phyloP scores from a whole-genome alignment of 37 sponge, comb jelly and placozoan species.

The Diacarnus erythraeanus region DNA sequence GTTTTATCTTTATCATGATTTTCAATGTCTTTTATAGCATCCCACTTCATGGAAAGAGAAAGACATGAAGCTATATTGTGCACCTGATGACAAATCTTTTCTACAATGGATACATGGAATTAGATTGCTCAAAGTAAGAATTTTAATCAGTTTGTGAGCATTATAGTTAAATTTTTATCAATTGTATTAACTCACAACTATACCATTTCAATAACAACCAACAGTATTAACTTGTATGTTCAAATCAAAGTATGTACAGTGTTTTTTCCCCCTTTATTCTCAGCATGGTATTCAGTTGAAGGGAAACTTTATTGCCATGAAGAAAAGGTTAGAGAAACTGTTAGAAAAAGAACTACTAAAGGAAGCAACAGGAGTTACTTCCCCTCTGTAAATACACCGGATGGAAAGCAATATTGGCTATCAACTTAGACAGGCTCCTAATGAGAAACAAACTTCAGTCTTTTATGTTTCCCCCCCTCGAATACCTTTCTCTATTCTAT shows the following conservation, averaged over 20 bases:
- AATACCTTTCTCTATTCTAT: too few species aligned
- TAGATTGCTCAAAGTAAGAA: conserved; percentile 67
- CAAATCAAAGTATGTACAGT: too few species aligned
- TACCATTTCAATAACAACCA: too few species aligned
- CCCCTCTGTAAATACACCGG: neutral
- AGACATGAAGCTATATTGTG: conserved; percentile 68
- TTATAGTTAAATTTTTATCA: neutral
- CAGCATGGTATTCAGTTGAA: conserved; percentile 70
- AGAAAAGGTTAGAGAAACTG: conserved; percentile 29
- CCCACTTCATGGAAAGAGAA: conserved; percentile 54
- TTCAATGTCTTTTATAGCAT: conserved; percentile 42
- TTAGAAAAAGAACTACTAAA: neutral
- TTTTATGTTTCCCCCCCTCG: too few species aligned
- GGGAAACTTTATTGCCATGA: conserved; percentile 58
- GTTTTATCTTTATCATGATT: neutral
- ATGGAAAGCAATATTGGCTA: too few species aligned
- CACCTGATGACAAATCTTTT: conserved; percentile 18
- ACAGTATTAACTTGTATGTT: too few species aligned
- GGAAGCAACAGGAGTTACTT: neutral
- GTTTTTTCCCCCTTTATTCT: neutral
- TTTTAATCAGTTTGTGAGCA: neutral
- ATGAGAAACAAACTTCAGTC: too few species aligned
- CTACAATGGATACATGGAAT: conserved; percentile 58
- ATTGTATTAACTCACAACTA: too few species aligned
- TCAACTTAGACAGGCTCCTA: too few species aligned